phyloP scores from a whole-genome alignment of 2,797 vertebrate species.

The Brachyalestes nurse region DNA sequence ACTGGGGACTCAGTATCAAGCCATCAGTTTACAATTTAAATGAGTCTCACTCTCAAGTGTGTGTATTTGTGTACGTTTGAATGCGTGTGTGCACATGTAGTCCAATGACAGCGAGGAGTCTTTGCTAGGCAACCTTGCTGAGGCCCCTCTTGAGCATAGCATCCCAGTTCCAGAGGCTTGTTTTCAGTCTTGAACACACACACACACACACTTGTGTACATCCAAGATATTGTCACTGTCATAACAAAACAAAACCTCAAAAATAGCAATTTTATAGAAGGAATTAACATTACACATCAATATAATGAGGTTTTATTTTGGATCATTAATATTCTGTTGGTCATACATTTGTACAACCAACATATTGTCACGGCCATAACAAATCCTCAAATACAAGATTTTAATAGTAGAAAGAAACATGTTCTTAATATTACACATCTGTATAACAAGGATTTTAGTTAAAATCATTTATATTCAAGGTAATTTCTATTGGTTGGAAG shows the following conservation, averaged over 20 bases:
- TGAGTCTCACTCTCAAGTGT: background rate
- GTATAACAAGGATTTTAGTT: no score
- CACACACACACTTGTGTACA: slow-evolving; percentile 1
- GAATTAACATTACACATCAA: no score
- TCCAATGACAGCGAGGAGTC: slow-evolving; percentile 48
- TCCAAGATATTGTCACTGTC: background rate
- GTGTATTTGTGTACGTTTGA: slow-evolving; percentile 10
- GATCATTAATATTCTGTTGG: no score
- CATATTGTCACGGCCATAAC: no score
- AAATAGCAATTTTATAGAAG: background rate
- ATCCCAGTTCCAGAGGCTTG: background rate
- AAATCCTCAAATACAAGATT: background rate
- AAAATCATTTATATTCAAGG: no score
- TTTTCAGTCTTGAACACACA: background rate
- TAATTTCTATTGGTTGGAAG: no score
- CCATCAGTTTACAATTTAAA: slow-evolving; percentile 1
- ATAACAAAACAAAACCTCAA: no score
- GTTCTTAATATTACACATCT: no score
- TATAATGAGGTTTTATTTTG: no score
- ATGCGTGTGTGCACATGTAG: background rate
- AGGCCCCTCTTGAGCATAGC: slow-evolving; percentile 33
- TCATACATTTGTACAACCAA: no score
- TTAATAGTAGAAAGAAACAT: no score
- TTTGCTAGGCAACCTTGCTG: slow-evolving; percentile 20
- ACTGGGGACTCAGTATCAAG: slow-evolving; percentile 3